phyloP scores from a whole-genome alignment of 2,888 invertebrate genomes.

The Noctua janthe region DNA sequence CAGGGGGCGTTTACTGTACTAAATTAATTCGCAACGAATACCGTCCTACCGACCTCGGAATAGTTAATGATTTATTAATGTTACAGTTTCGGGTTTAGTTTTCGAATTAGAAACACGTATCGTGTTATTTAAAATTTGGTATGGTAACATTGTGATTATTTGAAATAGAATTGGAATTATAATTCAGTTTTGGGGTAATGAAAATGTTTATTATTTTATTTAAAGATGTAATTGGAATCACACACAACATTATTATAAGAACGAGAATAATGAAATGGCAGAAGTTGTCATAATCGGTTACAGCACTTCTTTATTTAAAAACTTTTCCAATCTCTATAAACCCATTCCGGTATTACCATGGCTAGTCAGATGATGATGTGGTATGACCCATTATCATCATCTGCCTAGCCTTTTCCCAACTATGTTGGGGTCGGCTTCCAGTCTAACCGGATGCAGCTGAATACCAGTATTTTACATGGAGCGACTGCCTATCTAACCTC shows the following conservation, averaged over 20 bases:
- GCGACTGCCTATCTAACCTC: no score
- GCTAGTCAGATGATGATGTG: no score
- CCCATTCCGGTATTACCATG: neutral
- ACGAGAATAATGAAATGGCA: neutral
- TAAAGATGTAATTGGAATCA: neutral
- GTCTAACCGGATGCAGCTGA: no score
- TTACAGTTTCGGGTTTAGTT: slow-evolving; percentile 60
- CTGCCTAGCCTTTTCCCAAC: no score
- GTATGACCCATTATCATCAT: no score
- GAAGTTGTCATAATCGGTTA: neutral
- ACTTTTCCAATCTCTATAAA: neutral
- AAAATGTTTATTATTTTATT: neutral
- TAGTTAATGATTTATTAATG: slow-evolving; percentile 76
- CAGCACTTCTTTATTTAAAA: neutral
- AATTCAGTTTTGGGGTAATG: slow-evolving; percentile 4
- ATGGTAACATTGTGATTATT: slow-evolving; percentile 16
- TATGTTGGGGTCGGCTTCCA: no score
- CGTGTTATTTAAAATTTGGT: slow-evolving; percentile 52
- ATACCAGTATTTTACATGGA: no score
- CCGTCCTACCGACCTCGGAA: slow-evolving; percentile 59
- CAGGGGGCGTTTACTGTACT: slow-evolving; percentile 78
- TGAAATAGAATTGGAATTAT: slow-evolving; percentile 10
- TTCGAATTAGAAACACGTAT: slow-evolving; percentile 51
- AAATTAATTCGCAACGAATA: slow-evolving; percentile 82
- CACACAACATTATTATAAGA: neutral